A percentile compares a stretch with the other conserved stretches of the same genome.
Conservation (phyloP, 2,888 invertebrate genomes). For the Hartigia nigra region DNA sequence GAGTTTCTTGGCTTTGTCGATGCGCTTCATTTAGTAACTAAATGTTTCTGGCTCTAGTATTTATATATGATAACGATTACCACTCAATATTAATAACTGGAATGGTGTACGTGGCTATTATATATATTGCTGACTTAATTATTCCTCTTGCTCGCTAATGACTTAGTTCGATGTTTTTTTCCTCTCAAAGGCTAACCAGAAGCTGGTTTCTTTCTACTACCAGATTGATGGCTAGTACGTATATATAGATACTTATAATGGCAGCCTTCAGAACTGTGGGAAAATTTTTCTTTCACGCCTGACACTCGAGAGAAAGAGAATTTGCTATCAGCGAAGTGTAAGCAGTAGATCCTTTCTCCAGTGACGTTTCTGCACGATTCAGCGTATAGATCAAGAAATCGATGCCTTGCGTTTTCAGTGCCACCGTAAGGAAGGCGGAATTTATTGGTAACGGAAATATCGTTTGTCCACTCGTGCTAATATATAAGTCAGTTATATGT, state of each 20-base stretch:
- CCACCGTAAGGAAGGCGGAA: not conserved
- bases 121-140: not conserved
- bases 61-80: not conserved
- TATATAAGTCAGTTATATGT: not conserved
- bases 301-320: not conserved
- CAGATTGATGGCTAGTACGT: not conserved
- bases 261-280: not conserved
- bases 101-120: not conserved
- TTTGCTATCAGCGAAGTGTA: not conserved
- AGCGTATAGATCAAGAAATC: not conserved
- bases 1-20: not conserved
- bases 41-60: not conserved
- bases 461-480: not conserved
- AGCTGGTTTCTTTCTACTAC: not conserved
- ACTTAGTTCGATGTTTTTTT: not conserved
- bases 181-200: not conserved
- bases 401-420: too few species aligned
- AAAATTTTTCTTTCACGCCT: not conserved
- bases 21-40: not conserved
- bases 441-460: not conserved
- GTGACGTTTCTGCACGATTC: not conserved
- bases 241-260: not conserved
- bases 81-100: not conserved
- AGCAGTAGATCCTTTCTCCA: not conserved
- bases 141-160: not conserved